Base-by-base conservation (phyloP, 2,888 invertebrate genomes). In the Trichogramma dendrolimi region DNA sequence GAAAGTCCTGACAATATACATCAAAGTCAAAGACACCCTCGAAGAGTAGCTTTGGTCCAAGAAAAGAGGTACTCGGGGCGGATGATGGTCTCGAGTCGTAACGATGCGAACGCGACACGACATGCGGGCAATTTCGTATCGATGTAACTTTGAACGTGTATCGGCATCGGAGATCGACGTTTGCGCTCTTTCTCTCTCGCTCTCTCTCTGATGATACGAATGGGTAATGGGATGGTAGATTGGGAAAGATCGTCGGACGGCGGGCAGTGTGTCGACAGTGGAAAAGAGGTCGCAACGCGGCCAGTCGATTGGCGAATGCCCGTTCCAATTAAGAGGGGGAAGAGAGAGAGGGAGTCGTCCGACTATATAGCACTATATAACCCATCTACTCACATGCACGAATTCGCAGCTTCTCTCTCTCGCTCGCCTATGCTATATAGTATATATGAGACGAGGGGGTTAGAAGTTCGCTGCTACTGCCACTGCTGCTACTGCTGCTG, bases 321-420 rank as follows among this genome's bases (percentile, higher is more conserved):
- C 49, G 54, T 60, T 50, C 63, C 60, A 60, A 63, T 63, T 63
- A 60, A 60, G 43, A 44, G 49, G 48, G 53, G 60, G 56, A 50
- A 56, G 40, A n/a, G 40, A 50, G 39, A 11, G 43, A 56, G 48
- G 14, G 44, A 61, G 42, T 7, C 6, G 14, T 11, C n/a, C 6
- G 27, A 27, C 27, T 27, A 27, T 27, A 27, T 27, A 27, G 27
- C 27, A 27, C 27, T 27, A 27, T 27, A 27, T 27, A 27, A 27
- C 27, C 27, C 27, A 27, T 27, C 27, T 27, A 27, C 27, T 27
- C 27, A 27, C 27, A 27, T 10, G 43, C 43, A 11, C 52, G 11
- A 51, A 8, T 8, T 47, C 47, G 10, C 47, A 11, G n/a, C 11
- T 11, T 47, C 47, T 47, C 49, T 56, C 41, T 49, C 27, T 10